Evolutionary conservation across 2,113 vertebrate genomes (phyloP).

Genomic region (Neodontobutis hainanensis): DNA sequence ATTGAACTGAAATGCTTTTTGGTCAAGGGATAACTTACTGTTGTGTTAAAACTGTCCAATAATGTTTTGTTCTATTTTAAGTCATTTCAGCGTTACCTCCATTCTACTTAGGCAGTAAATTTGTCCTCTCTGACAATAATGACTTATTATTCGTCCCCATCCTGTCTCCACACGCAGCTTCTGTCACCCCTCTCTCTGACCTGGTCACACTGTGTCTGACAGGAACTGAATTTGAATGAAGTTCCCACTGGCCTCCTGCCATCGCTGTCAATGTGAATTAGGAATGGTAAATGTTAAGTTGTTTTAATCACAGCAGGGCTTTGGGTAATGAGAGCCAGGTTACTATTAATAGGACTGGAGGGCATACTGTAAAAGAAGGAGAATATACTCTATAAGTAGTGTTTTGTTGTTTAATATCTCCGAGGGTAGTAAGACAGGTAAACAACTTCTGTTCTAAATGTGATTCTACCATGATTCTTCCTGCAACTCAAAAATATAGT

Average conservation of each 20-base stretch:
- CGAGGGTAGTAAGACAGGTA: no score
- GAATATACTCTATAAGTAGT: no score
- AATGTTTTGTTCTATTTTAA: constrained; percentile 10
- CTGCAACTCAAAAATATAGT: no score
- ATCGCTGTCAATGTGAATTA: constrained; percentile 48
- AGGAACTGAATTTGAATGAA: constrained; percentile 47
- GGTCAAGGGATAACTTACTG: no score
- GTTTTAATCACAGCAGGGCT: constrained; percentile 12
- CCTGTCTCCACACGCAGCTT: not conserved
- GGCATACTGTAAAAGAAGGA: not conserved
- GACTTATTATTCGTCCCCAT: not conserved
- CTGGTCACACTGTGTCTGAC: constrained; percentile 13
- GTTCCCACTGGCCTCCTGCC: constrained; percentile 30
- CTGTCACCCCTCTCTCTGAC: constrained; percentile 6
- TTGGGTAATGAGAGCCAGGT: constrained; percentile 13
- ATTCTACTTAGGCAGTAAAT: constrained; percentile 12
- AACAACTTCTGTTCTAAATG: no score
- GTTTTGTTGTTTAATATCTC: no score
- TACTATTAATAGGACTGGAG: constrained; percentile 4
- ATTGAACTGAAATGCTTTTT: not conserved
- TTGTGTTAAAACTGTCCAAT: no score
- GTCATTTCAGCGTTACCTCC: constrained; percentile 16
- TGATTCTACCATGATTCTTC: no score
- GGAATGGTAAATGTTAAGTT: constrained; percentile 31
- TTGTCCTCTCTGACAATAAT: constrained; percentile 24